Conservation (phyloP, 2,888 invertebrate species). For the Dryocosmus kuriphilus region DNA sequence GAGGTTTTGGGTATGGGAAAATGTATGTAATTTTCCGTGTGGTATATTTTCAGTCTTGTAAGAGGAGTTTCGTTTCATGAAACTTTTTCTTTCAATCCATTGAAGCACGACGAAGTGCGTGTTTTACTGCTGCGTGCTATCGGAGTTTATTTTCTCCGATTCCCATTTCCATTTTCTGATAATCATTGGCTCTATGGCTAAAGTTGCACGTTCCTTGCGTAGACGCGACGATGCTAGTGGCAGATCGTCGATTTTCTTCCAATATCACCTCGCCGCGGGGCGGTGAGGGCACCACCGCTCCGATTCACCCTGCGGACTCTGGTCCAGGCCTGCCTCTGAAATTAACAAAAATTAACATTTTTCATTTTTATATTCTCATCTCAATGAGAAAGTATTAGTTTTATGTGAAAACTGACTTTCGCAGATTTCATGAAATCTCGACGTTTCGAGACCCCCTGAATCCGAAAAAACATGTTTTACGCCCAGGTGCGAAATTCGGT, state of each 20-base stretch:
- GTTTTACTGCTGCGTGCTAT: background rate
- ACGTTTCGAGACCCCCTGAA: too few relatives aligned
- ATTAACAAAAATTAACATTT: constrained; percentile 50
- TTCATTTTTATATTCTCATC: too few relatives aligned
- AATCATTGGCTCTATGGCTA: constrained; percentile 47
- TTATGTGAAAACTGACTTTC: too few relatives aligned
- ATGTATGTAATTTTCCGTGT: background rate
- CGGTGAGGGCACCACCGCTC: constrained; percentile 77
- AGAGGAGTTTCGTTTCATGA: background rate
- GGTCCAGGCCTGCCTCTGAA: constrained; percentile 81
- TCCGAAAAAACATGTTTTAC: too few relatives aligned
- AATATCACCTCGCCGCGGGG: constrained; percentile 56
- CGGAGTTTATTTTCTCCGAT: background rate
- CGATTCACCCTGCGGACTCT: constrained; percentile 82
- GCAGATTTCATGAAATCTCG: too few relatives aligned
- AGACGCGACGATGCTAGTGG: constrained; percentile 56
- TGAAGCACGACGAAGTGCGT: background rate
- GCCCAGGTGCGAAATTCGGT: too few relatives aligned
- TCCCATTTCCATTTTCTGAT: constrained; percentile 42
- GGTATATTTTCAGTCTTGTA: constrained; percentile 3
- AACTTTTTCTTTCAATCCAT: background rate
- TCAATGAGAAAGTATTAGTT: too few relatives aligned
- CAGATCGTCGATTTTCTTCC: constrained; percentile 51
- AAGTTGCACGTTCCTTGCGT: constrained; percentile 48
- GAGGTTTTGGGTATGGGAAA: background rate